These are phyloP conservation scores for Anthoscopus minutus DNA, from an alignment of 2,113 vertebrate species.

Conservation along the genomic window DNA sequence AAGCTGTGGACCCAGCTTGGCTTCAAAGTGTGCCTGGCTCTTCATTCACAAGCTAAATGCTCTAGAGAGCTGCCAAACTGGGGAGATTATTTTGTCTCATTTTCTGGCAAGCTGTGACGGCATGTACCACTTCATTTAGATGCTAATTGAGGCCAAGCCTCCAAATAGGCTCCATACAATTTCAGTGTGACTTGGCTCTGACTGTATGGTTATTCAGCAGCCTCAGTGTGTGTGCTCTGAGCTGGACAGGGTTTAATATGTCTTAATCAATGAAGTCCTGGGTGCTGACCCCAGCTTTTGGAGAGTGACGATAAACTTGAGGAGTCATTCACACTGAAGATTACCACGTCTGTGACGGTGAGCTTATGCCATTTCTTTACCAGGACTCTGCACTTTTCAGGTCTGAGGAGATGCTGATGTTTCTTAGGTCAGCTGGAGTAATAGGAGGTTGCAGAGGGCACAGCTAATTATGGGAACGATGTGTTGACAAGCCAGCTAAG, in stretches of 20 bases:
- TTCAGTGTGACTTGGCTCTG: neutral
- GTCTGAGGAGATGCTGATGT: neutral
- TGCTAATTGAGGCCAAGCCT: slow-evolving; percentile 51
- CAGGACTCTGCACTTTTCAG: neutral
- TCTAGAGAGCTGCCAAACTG: slow-evolving; percentile 23
- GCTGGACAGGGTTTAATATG: neutral
- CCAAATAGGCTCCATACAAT: neutral
- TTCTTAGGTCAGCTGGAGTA: neutral
- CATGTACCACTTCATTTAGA: slow-evolving; percentile 41
- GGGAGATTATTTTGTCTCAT: neutral
- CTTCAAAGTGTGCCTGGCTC: neutral
- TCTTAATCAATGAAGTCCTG: neutral
- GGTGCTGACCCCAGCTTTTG: neutral
- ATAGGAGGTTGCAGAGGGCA: neutral
- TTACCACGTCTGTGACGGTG: neutral
- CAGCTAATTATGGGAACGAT: neutral
- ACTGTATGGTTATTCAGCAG: neutral
- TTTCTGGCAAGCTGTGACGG: slow-evolving; percentile 7
- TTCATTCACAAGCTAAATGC: slow-evolving; percentile 27
- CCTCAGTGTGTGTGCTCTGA: neutral
- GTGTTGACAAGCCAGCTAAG: neutral
- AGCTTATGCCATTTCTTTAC: neutral
- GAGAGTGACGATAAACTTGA: accelerated
- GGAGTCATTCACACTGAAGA: neutral
- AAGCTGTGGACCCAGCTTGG: neutral